Base-by-base conservation (phyloP, 2,888 invertebrate species). In the Spodoptera exigua region DNA sequence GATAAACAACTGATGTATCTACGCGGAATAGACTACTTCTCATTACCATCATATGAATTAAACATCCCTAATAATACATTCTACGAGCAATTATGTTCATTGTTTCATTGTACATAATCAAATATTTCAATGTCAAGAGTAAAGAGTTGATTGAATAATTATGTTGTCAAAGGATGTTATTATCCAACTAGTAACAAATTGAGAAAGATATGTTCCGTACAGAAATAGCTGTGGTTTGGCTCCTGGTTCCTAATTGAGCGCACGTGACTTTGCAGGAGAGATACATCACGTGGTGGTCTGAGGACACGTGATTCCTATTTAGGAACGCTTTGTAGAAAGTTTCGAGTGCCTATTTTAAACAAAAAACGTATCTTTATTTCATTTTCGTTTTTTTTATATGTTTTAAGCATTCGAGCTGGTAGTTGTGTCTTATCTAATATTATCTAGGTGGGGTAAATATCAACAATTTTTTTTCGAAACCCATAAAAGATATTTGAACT, bases 141-240 rank as follows among this genome's bases (percentile, higher is more conserved):
- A 34, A 54, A 57, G 10, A 61, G 32, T 61, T 68, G 60, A 73
- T 62, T 70, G 70, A 74, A 74, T 67, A 71, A 67, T 53, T 65
- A 45, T 70, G 17, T 34, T 51, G 51, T 61, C 55, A 52, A 56
- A 71, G 61, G 77, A 60, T 66, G 70, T 54, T 16, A 40, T 61
- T 65, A 64, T 70, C 34, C 37, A 65, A 56, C 78, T 74, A 51
- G 57, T 53, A 53, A 70, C 45, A 63, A 75, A 78, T 70, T 78
- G 67, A 61, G 65, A 61, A 58, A 57, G 53, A 70, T 64, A 68
- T 67, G 52, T 66, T 66, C 56, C 46, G 60, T 69, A 74, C 81
- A 73, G 76, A 80, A 86, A 86, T 87, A 87, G 82, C 76, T 68
- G 61, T 65, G 70, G 79, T 81, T 80, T 66, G 75, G 64, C 80